Base-by-base conservation (phyloP, 2,888 invertebrate species). In the Sialis lutaria region DNA sequence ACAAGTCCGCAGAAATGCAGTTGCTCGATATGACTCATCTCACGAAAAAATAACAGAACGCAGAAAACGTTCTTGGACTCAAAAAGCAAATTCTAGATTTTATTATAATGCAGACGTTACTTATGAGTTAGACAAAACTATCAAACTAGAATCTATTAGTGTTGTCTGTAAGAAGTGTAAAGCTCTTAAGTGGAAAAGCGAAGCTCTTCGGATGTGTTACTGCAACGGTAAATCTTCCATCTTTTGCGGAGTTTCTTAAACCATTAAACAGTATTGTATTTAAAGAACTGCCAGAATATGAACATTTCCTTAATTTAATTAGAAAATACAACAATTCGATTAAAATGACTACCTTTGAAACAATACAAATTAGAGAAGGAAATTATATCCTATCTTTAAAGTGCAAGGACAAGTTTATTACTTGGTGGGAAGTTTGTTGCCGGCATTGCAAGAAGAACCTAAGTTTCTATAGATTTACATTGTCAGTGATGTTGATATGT, bases 361-460 rank as follows among this genome's bases (percentile, higher is more conserved):
- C 45, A 8, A 47, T 45, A 9, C 31, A 50, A 30, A 42, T 30
- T 44, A 51, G 13, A 52, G 43, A 33, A 33, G 33, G 12, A 12
- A 33, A 33, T 10, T 43, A 33, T 5, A 43, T 43, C 40, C 44
- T 7, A 48, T 13, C 7, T 56, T 48, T 35, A 54, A 53, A 52
- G 47, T 55, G 3, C 46, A 53, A 44, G 51, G 54, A n/a, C 54
- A 56, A 46, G 46, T 54, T 22, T 54, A 55, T 44, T 54, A 55
- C 47, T 10, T 37, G 22, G 48, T 48, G 44, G 53, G 52, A 10
- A 50, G 48, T 30, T 43, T 53, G 6, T 33, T 52, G 6, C 52
- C 52, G 7, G n/a, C 43, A 5, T 33, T 44, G 10, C 33, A 48
- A 12, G 32, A 35, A 32, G 6, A 51, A 33, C 50, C 49, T 33